Conservation (phyloP, 2,797 vertebrate species). For the Oreochromis grahami region DNA sequence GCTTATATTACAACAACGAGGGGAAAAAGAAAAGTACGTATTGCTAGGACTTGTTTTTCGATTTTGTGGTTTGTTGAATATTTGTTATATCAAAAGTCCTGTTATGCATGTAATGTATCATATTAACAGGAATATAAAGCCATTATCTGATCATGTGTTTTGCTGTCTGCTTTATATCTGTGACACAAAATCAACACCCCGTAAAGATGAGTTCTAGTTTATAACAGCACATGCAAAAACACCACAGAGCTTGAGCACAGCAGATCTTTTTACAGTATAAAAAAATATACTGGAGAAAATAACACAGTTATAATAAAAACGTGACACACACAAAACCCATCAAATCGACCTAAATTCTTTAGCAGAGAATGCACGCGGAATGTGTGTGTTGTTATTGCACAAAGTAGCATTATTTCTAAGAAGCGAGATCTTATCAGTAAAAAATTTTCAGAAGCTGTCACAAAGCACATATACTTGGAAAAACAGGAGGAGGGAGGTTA, state of each 20-base stretch:
- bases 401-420: neutral
- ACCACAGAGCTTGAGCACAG: neutral
- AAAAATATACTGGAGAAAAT: neutral
- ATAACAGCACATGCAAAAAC: neutral
- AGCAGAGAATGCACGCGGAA: neutral
- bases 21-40: neutral
- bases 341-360: neutral
- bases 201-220: neutral
- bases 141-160: slow-evolving; percentile 50
- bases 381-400: neutral
- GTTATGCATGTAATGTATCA: slow-evolving; percentile 24
- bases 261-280: neutral
- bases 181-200: neutral
- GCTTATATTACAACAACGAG: neutral
- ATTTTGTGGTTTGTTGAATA: neutral
- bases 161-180: slow-evolving; percentile 8
- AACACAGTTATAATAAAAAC: neutral
- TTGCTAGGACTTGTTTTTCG: neutral
- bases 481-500: neutral
- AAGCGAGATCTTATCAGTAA: neutral
- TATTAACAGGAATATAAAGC: slow-evolving; percentile 71
- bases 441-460: neutral
- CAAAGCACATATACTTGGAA: neutral
- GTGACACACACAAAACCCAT: neutral
- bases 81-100: neutral